Evolutionary conservation across 2,797 vertebrate species (phyloP).

Genomic region (Pteropus rufus): DNA sequence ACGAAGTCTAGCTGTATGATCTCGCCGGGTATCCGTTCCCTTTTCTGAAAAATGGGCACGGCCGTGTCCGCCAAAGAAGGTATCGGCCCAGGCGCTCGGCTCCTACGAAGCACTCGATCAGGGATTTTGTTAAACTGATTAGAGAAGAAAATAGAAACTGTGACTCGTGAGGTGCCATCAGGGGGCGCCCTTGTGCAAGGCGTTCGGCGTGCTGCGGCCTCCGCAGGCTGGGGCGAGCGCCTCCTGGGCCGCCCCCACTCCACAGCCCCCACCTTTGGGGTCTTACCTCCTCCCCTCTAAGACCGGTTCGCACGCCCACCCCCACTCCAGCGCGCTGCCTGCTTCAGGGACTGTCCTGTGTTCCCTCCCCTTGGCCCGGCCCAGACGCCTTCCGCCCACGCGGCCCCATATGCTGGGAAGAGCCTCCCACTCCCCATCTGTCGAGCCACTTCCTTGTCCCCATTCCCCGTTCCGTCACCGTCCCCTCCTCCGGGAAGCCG

Average conservation of each 20-base stretch:
- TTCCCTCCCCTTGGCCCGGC: constrained; percentile 25
- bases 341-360: neutral
- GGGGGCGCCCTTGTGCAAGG: constrained; percentile 65
- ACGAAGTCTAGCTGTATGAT: neutral
- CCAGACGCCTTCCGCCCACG: constrained; percentile 72
- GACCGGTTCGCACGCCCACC: constrained; percentile 47
- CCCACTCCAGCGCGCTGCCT: neutral
- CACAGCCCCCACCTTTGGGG: neutral
- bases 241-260: constrained; percentile 33
- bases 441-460: constrained; percentile 59
- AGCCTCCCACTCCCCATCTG: constrained; percentile 77
- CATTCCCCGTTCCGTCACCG: neutral
- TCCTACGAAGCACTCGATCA: neutral
- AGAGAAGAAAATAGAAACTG: constrained; percentile 39
- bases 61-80: neutral
- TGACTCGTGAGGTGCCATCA: constrained; percentile 29
- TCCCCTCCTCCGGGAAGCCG: constrained; percentile 70
- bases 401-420: constrained; percentile 72
- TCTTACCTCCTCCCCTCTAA: neutral
- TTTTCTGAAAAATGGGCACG: neutral
- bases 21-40: neutral
- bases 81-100: neutral
- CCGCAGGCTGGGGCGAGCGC: neutral
- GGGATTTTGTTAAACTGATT: neutral
- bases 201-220: neutral